Conservation (phyloP, 2,113 vertebrate species). For the Piaya cayana region DNA sequence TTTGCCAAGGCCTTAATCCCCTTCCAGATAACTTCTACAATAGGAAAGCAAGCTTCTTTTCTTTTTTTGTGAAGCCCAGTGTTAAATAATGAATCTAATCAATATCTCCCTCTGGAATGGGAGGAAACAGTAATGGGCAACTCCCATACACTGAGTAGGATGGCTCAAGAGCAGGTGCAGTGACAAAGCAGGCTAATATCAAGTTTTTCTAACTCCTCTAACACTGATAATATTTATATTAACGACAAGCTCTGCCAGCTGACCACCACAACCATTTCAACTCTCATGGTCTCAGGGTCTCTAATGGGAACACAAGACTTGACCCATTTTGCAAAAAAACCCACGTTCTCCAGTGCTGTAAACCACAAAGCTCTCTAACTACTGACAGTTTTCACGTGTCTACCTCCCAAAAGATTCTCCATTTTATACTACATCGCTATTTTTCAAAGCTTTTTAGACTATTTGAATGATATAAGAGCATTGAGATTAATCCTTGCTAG, state of each 20-base stretch:
- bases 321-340: background rate
- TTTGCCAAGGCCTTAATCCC: constrained; percentile 56
- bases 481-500: background rate
- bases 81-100: constrained; percentile 33
- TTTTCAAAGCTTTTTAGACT: too few species aligned
- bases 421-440: too few species aligned
- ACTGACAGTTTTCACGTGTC: background rate
- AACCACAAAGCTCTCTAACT: background rate
- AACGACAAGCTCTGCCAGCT: background rate
- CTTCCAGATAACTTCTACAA: constrained; percentile 34
- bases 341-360: background rate
- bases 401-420: background rate
- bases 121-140: background rate
- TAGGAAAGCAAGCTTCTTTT: background rate
- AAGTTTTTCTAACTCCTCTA: background rate
- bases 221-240: background rate
- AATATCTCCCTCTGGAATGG: background rate
- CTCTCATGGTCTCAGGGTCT: background rate
- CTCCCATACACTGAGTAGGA: background rate
- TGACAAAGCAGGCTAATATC: background rate
- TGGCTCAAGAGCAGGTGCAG: background rate
- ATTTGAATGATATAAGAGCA: background rate
- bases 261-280: background rate
- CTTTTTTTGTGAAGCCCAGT: background rate
- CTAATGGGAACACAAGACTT: background rate